Percentiles rank a stretch among this genome's conserved stretches.
phyloP scores from a whole-genome alignment of 1,140 invertebrate species.

The Papilio glaucus region DNA sequence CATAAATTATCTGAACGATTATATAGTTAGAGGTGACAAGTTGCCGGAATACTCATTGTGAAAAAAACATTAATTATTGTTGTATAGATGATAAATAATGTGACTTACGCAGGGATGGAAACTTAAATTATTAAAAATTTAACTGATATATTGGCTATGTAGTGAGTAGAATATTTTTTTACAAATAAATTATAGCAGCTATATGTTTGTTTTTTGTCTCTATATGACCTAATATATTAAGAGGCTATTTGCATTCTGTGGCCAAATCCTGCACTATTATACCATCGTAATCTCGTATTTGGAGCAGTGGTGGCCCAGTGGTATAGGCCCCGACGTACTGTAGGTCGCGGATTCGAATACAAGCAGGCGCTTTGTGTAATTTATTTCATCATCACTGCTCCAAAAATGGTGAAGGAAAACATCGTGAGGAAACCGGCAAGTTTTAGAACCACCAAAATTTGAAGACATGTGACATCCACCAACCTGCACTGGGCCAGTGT shows the following conservation, averaged over 20 bases:
- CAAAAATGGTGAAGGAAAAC: no score
- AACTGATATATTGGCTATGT: constrained; percentile 85
- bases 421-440: no score
- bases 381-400: no score
- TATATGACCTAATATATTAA: constrained; percentile 30
- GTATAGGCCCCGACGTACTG: no score
- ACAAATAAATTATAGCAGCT: constrained; percentile 85
- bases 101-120: constrained; percentile 85
- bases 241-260: not conserved
- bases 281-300: no score
- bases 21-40: constrained; percentile 59
- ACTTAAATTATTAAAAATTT: constrained; percentile 84
- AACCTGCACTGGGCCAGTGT: no score
- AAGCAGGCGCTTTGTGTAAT: no score
- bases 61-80: constrained; percentile 78
- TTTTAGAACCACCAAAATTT: no score
- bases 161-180: constrained; percentile 85
- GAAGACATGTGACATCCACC: no score
- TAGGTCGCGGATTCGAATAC: no score
- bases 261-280: no score
- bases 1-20: constrained; percentile 77
- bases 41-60: constrained; percentile 79
- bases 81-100: constrained; percentile 83
- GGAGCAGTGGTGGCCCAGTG: no score
- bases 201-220: constrained; percentile 56